Percentiles rank a stretch among this genome's conserved stretches.
Conservation (phyloP, 2,797 vertebrate species). For the Myotis pilosus region DNA sequence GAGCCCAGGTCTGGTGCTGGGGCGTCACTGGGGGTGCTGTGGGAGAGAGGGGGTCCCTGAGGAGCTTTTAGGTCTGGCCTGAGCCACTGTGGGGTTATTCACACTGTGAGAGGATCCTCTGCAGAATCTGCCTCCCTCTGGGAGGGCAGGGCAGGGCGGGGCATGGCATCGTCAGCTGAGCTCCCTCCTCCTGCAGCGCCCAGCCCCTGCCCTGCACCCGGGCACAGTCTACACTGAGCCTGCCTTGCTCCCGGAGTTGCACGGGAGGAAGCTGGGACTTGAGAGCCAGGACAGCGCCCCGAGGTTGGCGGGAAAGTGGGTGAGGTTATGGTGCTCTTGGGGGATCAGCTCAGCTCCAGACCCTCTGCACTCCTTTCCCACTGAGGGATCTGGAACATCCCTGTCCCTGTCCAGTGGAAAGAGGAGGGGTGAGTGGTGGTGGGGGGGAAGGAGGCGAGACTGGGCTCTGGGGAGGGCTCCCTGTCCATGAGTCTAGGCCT, state of each 20-base stretch:
- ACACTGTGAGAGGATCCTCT: rapidly evolving
- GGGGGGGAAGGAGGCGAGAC: not conserved
- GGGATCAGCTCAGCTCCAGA: not conserved
- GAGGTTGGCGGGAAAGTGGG: too few species aligned
- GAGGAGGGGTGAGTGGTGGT: not conserved
- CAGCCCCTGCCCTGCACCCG: not conserved
- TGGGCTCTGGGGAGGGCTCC: too few species aligned
- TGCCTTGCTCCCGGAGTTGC: not conserved
- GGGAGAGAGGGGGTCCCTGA: rapidly evolving
- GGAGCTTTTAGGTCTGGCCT: not conserved
- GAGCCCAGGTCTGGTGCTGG: not conserved
- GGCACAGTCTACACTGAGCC: not conserved
- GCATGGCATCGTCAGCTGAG: rapidly evolving
- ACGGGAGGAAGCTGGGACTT: not conserved
- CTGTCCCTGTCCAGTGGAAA: not conserved
- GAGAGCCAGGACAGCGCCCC: rapidly evolving
- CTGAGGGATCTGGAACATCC: not conserved
- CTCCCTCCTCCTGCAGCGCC: not conserved
- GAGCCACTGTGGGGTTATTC: not conserved
- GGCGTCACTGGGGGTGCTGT: not conserved
- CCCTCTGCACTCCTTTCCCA: rapidly evolving
- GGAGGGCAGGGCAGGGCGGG: rapidly evolving
- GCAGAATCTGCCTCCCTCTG: not conserved
- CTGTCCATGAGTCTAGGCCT: too few species aligned
- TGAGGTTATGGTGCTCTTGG: too few species aligned